Conservation (phyloP, 2,113 vertebrate genomes). For the Anguilla japonica region DNA sequence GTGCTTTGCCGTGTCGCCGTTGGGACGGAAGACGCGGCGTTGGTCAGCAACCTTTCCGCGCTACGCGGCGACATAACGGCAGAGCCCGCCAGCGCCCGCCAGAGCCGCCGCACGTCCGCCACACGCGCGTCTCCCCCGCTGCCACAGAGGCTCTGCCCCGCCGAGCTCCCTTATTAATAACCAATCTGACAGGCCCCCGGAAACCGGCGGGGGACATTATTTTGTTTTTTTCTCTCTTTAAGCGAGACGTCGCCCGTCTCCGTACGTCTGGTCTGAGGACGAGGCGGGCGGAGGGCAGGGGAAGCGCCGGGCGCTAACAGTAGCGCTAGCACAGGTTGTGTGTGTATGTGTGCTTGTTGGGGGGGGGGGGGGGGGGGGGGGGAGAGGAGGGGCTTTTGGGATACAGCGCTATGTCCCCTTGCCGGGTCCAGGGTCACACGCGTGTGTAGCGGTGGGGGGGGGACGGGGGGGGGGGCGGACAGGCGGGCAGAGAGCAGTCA, state of each 20-base stretch:
- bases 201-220: neutral
- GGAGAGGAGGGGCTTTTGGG: neutral
- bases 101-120: too few relatives aligned
- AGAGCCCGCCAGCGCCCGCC: neutral
- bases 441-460: neutral
- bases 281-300: neutral
- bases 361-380: neutral
- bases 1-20: slow-evolving; percentile 25
- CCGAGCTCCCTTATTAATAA: neutral
- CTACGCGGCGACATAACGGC: neutral
- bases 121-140: neutral
- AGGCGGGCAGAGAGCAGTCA: slow-evolving; percentile 48
- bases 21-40: neutral
- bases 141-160: neutral
- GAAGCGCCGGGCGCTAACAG: neutral
- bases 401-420: too few relatives aligned
- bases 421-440: neutral
- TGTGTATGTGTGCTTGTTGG: neutral
- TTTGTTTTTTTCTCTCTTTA: neutral
- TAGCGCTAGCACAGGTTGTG: neutral
- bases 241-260: slow-evolving; percentile 19
- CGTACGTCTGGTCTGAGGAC: neutral
- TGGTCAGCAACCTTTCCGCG: neutral
- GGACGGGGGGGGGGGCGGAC: slow-evolving; percentile 28
- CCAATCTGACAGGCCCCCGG: neutral